Conservation (phyloP, 2,113 vertebrate species). For the Dendrocopos noguchii region DNA sequence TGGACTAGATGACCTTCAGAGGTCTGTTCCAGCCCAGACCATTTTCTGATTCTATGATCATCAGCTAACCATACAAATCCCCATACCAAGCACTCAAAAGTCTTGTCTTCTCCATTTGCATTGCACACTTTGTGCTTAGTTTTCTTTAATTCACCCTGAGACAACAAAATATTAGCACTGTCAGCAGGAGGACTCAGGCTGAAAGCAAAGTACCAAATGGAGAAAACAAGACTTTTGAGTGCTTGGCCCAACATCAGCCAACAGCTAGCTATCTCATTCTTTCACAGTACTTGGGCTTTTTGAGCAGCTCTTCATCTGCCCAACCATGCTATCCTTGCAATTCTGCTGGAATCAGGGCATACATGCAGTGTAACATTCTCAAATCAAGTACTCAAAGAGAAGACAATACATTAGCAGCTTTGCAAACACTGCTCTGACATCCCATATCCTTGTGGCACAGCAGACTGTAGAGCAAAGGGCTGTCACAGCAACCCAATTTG, state of each 20-base stretch:
- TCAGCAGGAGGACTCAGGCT: background rate
- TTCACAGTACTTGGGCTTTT: background rate
- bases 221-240: too few species aligned
- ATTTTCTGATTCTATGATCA: background rate
- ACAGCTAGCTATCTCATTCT: background rate
- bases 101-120: background rate
- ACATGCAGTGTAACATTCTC: background rate
- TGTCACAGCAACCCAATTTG: background rate
- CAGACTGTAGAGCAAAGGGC: background rate
- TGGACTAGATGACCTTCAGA: too few species aligned
- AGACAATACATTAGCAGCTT: background rate
- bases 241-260: background rate
- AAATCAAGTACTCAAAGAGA: background rate
- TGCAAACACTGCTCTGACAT: background rate
- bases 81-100: background rate
- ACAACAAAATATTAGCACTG: constrained; percentile 26
- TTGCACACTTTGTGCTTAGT: background rate
- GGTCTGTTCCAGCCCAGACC: too few species aligned
- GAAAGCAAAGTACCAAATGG: background rate
- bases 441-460: background rate
- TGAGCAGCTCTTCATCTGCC: background rate
- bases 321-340: background rate
- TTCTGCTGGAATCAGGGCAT: background rate
- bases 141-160: constrained; percentile 12
- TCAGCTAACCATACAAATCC: background rate